Base-by-base conservation (phyloP, 2,888 invertebrate species). In the Tenthredo amoena region DNA sequence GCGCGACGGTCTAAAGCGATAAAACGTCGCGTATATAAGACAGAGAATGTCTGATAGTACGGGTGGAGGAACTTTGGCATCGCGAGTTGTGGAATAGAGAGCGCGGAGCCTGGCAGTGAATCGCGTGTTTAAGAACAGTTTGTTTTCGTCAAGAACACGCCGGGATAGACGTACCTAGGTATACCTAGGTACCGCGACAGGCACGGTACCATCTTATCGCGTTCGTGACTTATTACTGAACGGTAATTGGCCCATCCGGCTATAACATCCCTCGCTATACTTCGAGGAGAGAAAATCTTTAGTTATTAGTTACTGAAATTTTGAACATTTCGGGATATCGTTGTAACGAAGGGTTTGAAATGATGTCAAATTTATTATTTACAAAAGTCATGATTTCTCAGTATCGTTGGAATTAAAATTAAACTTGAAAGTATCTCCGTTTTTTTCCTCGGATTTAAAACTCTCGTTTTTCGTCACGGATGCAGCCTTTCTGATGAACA, bases 401-500 rank as follows among this genome's bases (percentile, higher is more conserved):
- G 87, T 77, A 18, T 87, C 76, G 40, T 74, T 74, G 90, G 96
- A 96, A 89, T 95, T 93, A 87, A 95, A 95, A 89, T 95, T 93
- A 87, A 95, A 95, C 90, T 94, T 94, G 91, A 96, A 96, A 76
- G 86, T 84, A 76, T 85, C 15, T 4, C 4, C 86, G 10, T 84
- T 85, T 9, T 43, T 85, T n/a, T 84, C 71, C 26, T 68, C 18
- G 0, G 31, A 2, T 21, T 37, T 21, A 43, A 34, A 2, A 40
- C 34, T 34, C n/a, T 40, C n/a, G 47, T 94, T 93, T 86, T 93
- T 94, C 10, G 94, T 93, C 76, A 94, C 89, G 88, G 95, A 94
- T 43, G 94, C 94, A 1, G 96, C 96, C 93, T 96, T 97, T 90
- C 95, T 96, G 18, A 97, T 91, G 94, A 96, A 97, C 88, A 95